These are phyloP conservation scores for Nematolebias whitei DNA, from an alignment of 2,113 vertebrate genomes.

Conservation along the genomic window DNA sequence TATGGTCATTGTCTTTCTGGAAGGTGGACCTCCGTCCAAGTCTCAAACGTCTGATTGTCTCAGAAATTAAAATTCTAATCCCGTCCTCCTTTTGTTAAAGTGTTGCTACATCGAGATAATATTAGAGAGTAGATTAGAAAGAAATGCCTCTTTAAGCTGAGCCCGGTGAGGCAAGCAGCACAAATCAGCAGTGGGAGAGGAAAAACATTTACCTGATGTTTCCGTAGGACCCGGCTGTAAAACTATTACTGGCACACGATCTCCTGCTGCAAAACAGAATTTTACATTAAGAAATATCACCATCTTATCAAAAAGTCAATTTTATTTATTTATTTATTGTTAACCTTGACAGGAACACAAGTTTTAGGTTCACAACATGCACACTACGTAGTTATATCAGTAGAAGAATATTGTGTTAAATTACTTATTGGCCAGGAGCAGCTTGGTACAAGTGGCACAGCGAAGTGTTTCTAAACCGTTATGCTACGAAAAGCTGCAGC, in stretches of 20 bases:
- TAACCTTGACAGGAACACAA: neutral
- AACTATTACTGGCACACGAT: slow-evolving; percentile 54
- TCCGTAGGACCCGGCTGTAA: slow-evolving; percentile 58
- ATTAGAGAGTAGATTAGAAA: neutral
- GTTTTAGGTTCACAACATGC: neutral
- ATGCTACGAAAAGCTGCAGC: too few species aligned
- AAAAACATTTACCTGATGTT: slow-evolving; percentile 33
- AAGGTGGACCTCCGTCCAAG: too few species aligned
- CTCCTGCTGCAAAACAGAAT: slow-evolving; percentile 58
- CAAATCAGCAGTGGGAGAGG: slow-evolving; percentile 2
- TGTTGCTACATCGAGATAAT: neutral
- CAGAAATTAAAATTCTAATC: too few species aligned
- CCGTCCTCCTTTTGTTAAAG: neutral
- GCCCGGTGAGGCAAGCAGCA: neutral
- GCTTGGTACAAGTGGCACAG: too few species aligned
- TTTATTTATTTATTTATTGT: too few species aligned
- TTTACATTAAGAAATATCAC: slow-evolving; percentile 28
- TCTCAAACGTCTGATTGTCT: too few species aligned
- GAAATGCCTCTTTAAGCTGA: neutral
- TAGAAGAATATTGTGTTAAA: too few species aligned
- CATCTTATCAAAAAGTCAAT: neutral
- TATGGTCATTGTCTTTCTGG: too few species aligned
- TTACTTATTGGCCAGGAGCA: too few species aligned
- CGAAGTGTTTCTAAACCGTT: too few species aligned
- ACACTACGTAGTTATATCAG: neutral